These are phyloP conservation scores for Pardosa pseudoannulata DNA, from an alignment of 2,888 invertebrate genomes.

Conservation along the genomic window DNA sequence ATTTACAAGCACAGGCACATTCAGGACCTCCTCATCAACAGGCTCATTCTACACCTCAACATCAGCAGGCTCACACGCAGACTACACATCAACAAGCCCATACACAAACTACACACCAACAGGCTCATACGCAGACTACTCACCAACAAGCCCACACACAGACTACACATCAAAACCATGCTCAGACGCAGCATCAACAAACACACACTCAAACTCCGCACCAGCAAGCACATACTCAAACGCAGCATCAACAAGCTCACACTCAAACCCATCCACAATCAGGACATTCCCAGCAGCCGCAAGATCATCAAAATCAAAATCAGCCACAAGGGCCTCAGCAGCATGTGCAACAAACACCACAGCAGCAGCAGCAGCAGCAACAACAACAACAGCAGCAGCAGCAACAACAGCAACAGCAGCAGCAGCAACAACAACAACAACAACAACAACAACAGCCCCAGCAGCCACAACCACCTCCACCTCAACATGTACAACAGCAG, in stretches of 20 bases:
- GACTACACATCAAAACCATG: constrained; percentile 48
- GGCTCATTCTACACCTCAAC: constrained; percentile 65
- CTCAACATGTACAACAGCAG: constrained; percentile 26
- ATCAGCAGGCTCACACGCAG: constrained; percentile 59
- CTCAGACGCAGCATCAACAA: constrained; percentile 56
- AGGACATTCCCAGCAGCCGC: constrained; percentile 52
- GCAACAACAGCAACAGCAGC: constrained; percentile 17
- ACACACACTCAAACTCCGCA: constrained; percentile 26
- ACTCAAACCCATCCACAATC: constrained; percentile 37
- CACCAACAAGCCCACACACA: constrained; percentile 64
- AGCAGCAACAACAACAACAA: constrained; percentile 24
- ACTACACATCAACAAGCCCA: constrained; percentile 63
- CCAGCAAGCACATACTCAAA: constrained; percentile 30
- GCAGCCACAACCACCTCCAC: constrained; percentile 33
- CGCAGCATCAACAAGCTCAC: constrained; percentile 43
- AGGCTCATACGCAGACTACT: constrained; percentile 49
- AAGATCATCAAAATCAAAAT: constrained; percentile 65
- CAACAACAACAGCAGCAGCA: constrained; percentile 30
- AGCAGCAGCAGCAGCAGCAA: constrained; percentile 39
- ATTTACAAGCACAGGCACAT: constrained; percentile 52
- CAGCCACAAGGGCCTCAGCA: constrained; percentile 40
- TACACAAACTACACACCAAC: constrained; percentile 63
- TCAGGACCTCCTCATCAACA: constrained; percentile 39
- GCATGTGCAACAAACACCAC: constrained; percentile 10
- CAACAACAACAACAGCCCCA: constrained; percentile 27